Percentiles rank a stretch among this genome's conserved stretches.
Conservation (phyloP, 2,113 vertebrate species). For the Poeciliopsis prolifica region DNA sequence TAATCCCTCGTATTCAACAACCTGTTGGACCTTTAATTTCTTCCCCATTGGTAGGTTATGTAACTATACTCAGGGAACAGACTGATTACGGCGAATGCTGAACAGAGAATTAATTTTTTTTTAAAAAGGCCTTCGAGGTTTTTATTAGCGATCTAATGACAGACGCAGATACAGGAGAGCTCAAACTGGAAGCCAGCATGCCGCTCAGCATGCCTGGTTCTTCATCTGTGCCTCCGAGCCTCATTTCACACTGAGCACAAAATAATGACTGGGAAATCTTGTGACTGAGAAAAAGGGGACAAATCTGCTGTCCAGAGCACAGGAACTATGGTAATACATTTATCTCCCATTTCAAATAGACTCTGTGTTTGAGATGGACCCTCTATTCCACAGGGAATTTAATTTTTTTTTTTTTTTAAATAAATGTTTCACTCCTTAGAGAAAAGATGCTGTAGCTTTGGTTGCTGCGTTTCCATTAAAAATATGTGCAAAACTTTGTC, state of each 20-base stretch:
- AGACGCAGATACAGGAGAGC: too few relatives aligned
- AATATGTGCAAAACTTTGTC: too few relatives aligned
- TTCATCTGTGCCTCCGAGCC: conserved; percentile 44
- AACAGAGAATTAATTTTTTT: too few relatives aligned
- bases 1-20: too few relatives aligned
- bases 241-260: conserved; percentile 35
- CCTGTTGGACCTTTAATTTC: too few relatives aligned
- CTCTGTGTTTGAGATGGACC: neutral
- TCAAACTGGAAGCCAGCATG: neutral
- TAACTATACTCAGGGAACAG: too few relatives aligned
- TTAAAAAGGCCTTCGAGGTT: too few relatives aligned
- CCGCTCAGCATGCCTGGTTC: conserved; percentile 19
- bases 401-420: too few relatives aligned
- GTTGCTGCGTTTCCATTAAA: neutral
- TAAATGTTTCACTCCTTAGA: neutral
- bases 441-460: neutral
- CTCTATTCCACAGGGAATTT: neutral
- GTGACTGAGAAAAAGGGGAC: neutral
- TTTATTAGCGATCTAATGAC: too few relatives aligned
- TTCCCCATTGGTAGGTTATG: too few relatives aligned
- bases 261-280: neutral
- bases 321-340: neutral
- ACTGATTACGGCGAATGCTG: too few relatives aligned
- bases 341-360: neutral
- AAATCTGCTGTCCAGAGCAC: neutral